These are phyloP conservation scores for Empis stercorea DNA, from an alignment of 2,888 invertebrate genomes.

Conservation along the genomic window DNA sequence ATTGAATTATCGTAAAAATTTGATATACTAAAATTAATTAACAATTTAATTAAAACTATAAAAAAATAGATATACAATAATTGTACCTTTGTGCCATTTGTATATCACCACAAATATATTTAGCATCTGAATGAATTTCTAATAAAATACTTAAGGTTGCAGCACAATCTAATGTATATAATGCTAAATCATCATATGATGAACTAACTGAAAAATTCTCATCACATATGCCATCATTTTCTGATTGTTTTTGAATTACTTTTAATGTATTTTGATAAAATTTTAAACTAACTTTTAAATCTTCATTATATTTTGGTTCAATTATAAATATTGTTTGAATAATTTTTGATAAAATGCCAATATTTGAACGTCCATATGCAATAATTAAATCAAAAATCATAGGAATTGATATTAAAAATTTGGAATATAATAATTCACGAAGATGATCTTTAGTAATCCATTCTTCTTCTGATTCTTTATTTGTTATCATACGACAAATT, in stretches of 20 bases:
- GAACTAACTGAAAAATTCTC: slow-evolving; percentile 21
- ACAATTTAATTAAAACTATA: too few relatives aligned
- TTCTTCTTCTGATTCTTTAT: slow-evolving; percentile 58
- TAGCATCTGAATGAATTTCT: slow-evolving; percentile 49
- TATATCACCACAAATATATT: slow-evolving; percentile 41
- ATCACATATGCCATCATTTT: slow-evolving; percentile 27
- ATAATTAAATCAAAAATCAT: slow-evolving; percentile 66
- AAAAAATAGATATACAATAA: neutral
- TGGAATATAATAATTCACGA: slow-evolving; percentile 59
- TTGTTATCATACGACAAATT: slow-evolving; percentile 64
- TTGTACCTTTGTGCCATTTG: slow-evolving; percentile 44
- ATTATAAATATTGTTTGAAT: slow-evolving; percentile 49
- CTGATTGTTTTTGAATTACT: slow-evolving; percentile 28
- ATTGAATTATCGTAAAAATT: slow-evolving; percentile 64
- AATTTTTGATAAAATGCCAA: slow-evolving; percentile 46
- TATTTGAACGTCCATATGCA: slow-evolving; percentile 57
- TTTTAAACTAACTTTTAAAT: slow-evolving; percentile 40
- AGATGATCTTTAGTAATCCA: slow-evolving; percentile 54
- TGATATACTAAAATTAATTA: slow-evolving; percentile 47
- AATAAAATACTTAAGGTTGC: slow-evolving; percentile 55
- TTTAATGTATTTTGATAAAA: slow-evolving; percentile 41
- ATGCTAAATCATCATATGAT: slow-evolving; percentile 49
- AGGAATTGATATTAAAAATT: slow-evolving; percentile 71
- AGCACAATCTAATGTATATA: slow-evolving; percentile 56
- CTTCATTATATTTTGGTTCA: slow-evolving; percentile 45